A percentile compares a stretch with the other conserved stretches of the same genome.
Conservation (phyloP, 2,113 vertebrate genomes). For the Pedionomus torquatus region DNA sequence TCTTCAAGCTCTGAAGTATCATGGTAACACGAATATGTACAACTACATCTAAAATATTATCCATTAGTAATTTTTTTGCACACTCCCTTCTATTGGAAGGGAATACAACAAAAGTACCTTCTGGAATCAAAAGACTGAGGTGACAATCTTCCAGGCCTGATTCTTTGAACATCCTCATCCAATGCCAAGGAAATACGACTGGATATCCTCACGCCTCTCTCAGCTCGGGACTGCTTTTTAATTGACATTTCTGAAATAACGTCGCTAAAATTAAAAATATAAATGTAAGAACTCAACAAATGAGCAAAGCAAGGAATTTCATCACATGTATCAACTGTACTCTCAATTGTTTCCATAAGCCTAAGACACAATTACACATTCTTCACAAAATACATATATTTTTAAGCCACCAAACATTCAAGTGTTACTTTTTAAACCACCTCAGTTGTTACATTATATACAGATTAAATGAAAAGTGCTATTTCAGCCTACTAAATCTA, state of each 20-base stretch:
- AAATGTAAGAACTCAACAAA: neutral
- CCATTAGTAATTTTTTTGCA: neutral
- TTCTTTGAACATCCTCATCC: slow-evolving; percentile 81
- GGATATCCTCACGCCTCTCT: neutral
- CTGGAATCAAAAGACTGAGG: slow-evolving; percentile 17
- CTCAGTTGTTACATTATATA: neutral
- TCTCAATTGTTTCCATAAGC: neutral
- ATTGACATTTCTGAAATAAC: slow-evolving; percentile 89
- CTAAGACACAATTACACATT: neutral
- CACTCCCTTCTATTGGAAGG: neutral
- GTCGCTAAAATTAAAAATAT: slow-evolving; percentile 70
- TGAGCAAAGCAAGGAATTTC: neutral
- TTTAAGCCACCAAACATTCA: neutral
- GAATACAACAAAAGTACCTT: slow-evolving; percentile 60
- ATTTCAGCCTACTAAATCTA: neutral
- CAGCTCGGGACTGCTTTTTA: slow-evolving; percentile 48
- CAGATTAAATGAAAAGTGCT: neutral
- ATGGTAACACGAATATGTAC: neutral
- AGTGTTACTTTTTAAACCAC: neutral
- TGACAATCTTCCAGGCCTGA: neutral
- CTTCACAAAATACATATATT: neutral
- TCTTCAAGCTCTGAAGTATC: neutral
- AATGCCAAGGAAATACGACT: slow-evolving; percentile 74
- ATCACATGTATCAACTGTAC: neutral
- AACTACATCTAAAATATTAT: neutral